Conservation (phyloP, 2,888 invertebrate genomes). For the Dicycla oo region DNA sequence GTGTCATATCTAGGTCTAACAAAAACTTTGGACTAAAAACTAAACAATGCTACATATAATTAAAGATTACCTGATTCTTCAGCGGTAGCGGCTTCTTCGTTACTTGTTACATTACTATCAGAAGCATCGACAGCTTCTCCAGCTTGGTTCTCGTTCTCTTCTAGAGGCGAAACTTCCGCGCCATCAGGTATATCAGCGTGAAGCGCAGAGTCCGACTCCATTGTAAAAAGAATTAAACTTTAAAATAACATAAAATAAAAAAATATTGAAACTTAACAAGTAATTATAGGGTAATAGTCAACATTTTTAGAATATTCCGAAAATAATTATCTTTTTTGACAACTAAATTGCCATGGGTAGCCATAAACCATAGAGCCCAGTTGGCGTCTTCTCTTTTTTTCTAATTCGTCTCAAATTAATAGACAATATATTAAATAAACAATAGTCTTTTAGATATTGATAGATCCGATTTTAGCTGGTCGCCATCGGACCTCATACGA, state of each 20-base stretch:
- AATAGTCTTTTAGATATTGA: constrained; percentile 10
- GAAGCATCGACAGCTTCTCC: constrained; percentile 79
- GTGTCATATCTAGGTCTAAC: constrained; percentile 21
- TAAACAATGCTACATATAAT: background rate
- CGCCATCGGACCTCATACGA: too few relatives aligned
- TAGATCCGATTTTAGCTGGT: too few relatives aligned
- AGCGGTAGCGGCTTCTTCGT: constrained; percentile 76
- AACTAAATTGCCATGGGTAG: constrained; percentile 56
- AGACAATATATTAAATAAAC: background rate
- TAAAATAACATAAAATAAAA: constrained; percentile 64
- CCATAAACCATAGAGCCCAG: constrained; percentile 66
- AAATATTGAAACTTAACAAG: constrained; percentile 77
- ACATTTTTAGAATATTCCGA: constrained; percentile 74
- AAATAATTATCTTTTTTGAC: constrained; percentile 77
- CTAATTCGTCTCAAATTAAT: constrained; percentile 9
- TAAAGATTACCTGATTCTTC: constrained; percentile 78
- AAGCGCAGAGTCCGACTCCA: constrained; percentile 86
- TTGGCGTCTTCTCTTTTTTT: constrained; percentile 60
- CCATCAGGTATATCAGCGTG: constrained; percentile 85
- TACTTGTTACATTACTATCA: constrained; percentile 81
- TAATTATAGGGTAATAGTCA: constrained; percentile 65
- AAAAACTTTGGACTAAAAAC: constrained; percentile 13
- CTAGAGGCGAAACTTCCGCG: constrained; percentile 87
- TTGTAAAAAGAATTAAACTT: constrained; percentile 66
- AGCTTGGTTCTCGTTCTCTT: constrained; percentile 83